Conservation (phyloP, 2,797 vertebrate species). For the Bradypus variegatus region DNA sequence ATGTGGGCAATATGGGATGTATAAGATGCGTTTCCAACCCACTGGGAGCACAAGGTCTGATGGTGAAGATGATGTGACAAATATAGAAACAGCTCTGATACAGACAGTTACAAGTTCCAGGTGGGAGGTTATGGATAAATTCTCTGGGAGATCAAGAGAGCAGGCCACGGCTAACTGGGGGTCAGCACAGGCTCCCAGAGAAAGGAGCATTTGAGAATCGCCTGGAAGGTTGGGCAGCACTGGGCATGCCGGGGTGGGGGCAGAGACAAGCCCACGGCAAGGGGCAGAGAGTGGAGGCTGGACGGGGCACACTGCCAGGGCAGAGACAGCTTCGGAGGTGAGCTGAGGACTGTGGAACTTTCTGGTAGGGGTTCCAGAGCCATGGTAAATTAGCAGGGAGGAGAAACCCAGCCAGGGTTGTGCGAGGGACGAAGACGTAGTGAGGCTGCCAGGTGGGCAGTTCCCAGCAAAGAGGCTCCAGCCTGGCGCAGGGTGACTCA, state of each 20-base stretch:
- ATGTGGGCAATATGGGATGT: background rate
- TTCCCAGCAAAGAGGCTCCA: background rate
- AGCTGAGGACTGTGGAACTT: background rate
- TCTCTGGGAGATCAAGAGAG: background rate
- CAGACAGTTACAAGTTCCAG: background rate
- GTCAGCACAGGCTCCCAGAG: background rate
- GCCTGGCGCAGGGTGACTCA: background rate
- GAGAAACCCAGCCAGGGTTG: background rate
- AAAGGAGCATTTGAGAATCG: background rate
- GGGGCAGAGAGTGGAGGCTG: background rate
- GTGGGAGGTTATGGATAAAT: background rate
- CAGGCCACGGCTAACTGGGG: background rate
- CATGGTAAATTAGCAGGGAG: background rate
- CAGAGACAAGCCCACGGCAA: background rate
- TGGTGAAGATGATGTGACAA: background rate
- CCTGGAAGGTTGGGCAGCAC: background rate
- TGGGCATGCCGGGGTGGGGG: rapidly evolving
- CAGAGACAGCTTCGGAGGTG: background rate
- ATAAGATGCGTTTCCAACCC: background rate
- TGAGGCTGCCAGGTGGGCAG: too few relatives aligned
- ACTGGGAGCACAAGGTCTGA: background rate
- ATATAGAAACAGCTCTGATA: background rate
- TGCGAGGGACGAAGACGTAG: too few relatives aligned
- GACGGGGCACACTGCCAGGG: background rate
- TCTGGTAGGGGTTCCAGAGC: rapidly evolving